Evolutionary conservation across 92 coral and sea anemone genomes (phyloP).

Genomic region (Zoanthus sansibaricus): DNA sequence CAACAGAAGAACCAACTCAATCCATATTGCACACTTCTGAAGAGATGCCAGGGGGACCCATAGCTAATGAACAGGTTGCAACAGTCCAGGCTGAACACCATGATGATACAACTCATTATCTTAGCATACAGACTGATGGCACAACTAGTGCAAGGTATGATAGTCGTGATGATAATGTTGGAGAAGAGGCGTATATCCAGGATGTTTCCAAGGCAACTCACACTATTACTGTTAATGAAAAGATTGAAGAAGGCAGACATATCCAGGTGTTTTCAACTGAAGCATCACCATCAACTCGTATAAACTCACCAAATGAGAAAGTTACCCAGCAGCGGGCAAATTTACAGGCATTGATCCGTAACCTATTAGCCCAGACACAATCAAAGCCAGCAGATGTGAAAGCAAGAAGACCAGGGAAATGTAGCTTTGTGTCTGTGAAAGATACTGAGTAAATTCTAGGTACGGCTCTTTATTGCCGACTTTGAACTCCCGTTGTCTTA

Average conservation of each 20-base stretch:
- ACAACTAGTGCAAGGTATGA: not conserved
- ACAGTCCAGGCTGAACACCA: not conserved
- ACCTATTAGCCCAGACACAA: conserved; percentile 81
- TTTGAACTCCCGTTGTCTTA: too few relatives aligned
- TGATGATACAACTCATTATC: conserved; percentile 12
- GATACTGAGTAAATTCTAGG: not conserved
- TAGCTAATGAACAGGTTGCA: conserved; percentile 17
- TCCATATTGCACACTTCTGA: not conserved
- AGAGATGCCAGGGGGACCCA: not conserved
- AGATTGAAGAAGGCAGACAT: conserved; percentile 17
- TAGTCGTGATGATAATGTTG: not conserved
- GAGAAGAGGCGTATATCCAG: not conserved
- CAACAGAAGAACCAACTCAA: conserved; percentile 41
- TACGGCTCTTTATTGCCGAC: too few relatives aligned
- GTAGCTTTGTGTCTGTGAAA: not conserved
- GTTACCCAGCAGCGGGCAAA: conserved; percentile 45
- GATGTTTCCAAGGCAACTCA: conserved; percentile 10
- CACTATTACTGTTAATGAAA: not conserved
- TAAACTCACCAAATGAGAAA: not conserved
- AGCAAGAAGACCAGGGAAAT: not conserved
- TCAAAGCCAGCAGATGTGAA: conserved; percentile 33
- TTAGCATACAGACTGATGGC: not conserved
- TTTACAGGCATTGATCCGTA: conserved; percentile 82
- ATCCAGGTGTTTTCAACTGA: not conserved
- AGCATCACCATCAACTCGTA: not conserved